Base-by-base conservation (phyloP, 2,888 invertebrate species). In the Diloba caeruleocephala region DNA sequence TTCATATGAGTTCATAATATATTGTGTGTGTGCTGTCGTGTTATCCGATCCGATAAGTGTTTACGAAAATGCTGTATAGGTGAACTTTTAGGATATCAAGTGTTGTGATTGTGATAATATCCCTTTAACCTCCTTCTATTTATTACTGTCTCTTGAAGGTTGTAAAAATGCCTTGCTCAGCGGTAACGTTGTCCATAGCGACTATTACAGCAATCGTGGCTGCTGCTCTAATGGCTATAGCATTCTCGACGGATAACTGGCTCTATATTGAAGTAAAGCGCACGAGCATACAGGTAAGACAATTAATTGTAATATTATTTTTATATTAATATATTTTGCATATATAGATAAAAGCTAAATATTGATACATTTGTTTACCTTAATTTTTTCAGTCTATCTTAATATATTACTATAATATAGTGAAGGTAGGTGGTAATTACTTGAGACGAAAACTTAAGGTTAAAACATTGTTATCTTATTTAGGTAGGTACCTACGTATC, bases 181-280 rank as follows among this genome's bases (percentile, higher is more conserved):
- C 98, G 83, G 97, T 98, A 86, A 98, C 98, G 88, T 95, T 98
- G 89, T 98, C 98, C 89, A 95, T 98, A 93, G 98, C 98, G 80
- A 98, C 98, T 84, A 98, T 99, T 92, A 97, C 98, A 87, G 98
- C 98, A 87, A 98, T 99, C 89, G 96, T 98, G 86, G 98, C 98
- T 80, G 97, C 98, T 84, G 98, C 98, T 68, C 94, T 98, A 84
- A 95, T 99, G 89, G 96, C 98, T 81, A 98, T 99, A 89, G 98
- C 98, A 80, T 98, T 98, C 94, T 96, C 98, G 78, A 98, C 98
- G 86, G 98, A 99, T 94, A 98, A 98, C 95, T 99, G 99, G 99
- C 95, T 98, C 81, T 97, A 97, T 88, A 97, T 98, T 80, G 98
- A 98, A 94, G 98, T 99, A 74, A 97, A 97, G 90, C 95, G 98